These are phyloP conservation scores for Cairina moschata DNA, from an alignment of 2,113 vertebrate species.

Conservation along the genomic window DNA sequence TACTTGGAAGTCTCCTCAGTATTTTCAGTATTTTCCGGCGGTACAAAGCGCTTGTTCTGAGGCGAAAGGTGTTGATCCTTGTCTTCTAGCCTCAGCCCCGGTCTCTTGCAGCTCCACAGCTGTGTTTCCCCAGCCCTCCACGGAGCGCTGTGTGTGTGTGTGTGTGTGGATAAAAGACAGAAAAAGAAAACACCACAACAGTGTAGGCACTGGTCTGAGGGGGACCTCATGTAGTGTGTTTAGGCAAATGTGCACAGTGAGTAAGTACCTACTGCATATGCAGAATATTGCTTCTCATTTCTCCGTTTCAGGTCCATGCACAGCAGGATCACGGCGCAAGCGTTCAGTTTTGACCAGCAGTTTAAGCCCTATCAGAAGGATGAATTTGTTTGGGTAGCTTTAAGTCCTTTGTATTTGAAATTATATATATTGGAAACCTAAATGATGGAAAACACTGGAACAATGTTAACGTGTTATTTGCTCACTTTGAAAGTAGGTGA, in stretches of 20 bases:
- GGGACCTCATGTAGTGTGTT: not conserved
- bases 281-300: not conserved
- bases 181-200: too few species aligned
- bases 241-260: too few species aligned
- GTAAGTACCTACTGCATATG: not conserved
- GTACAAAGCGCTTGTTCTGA: not conserved
- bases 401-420: not conserved
- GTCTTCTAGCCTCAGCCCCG: not conserved
- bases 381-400: conserved; percentile 78
- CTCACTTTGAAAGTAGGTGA: not conserved
- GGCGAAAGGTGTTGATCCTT: not conserved
- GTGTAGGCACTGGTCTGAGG: not conserved
- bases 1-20: not conserved
- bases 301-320: conserved; percentile 79
- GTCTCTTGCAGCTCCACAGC: not conserved
- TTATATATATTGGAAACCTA: not conserved
- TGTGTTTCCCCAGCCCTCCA: too few species aligned
- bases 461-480: not conserved
- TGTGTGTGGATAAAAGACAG: too few species aligned
- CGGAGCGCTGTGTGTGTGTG: too few species aligned
- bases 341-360: conserved; percentile 79
- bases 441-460: accelerated
- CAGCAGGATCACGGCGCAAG: conserved; percentile 75
- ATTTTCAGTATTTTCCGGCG: not conserved
- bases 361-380: conserved; percentile 78